These are phyloP conservation scores for Mechanitis messenoides DNA, from an alignment of 2,888 invertebrate genomes.

Conservation along the genomic window DNA sequence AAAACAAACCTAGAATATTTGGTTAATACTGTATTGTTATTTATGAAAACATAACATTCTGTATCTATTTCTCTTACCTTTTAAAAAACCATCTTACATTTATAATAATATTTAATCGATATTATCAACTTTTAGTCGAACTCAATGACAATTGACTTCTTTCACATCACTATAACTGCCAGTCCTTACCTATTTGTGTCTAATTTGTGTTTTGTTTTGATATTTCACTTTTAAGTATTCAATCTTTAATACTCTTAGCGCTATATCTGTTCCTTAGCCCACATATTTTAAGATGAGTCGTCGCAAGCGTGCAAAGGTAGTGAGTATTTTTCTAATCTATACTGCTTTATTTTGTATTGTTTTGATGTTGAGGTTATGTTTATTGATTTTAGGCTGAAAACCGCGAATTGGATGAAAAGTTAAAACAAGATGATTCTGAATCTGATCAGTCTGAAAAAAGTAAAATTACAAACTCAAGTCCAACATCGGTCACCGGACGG, in stretches of 20 bases:
- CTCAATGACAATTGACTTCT: neutral
- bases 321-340: slow-evolving; percentile 4
- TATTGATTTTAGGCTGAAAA: slow-evolving; percentile 67
- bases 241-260: slow-evolving; percentile 11
- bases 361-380: slow-evolving; percentile 74
- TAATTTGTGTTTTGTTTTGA: slow-evolving; percentile 24
- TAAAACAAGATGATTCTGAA: slow-evolving; percentile 79
- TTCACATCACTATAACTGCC: neutral
- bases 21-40: no score
- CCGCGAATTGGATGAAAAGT: slow-evolving; percentile 81
- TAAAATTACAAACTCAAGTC: slow-evolving; percentile 77
- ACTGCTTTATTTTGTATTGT: slow-evolving; percentile 23
- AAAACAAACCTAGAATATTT: no score
- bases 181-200: neutral
- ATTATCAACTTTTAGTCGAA: neutral
- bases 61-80: no score
- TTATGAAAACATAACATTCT: no score
- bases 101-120: neutral
- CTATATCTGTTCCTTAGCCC: neutral
- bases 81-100: no score
- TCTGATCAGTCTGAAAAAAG: slow-evolving; percentile 79
- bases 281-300: slow-evolving; percentile 69
- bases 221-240: slow-evolving; percentile 28
- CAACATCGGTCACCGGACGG: slow-evolving; percentile 65
- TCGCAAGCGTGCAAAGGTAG: slow-evolving; percentile 76